These are phyloP conservation scores for Drosophila sulfurigaster DNA, from an alignment of 1,140 invertebrate species.

Conservation along the genomic window DNA sequence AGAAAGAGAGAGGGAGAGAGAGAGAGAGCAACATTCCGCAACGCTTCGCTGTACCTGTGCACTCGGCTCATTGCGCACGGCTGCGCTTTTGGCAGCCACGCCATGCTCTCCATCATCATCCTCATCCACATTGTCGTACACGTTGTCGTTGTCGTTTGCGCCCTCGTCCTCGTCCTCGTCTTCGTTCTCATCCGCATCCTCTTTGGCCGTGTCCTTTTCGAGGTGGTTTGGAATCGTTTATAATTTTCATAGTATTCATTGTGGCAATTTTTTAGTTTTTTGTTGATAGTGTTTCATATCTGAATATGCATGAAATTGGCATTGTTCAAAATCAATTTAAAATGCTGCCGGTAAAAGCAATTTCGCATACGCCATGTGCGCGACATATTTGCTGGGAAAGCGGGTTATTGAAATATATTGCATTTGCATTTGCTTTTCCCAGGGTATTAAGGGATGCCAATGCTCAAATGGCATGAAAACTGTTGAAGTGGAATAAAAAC, in stretches of 20 bases:
- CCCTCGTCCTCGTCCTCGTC: too few relatives aligned
- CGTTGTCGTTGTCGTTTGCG: background rate
- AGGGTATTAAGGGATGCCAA: conserved; percentile 43
- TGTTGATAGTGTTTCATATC: conserved; percentile 27
- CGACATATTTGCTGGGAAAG: background rate
- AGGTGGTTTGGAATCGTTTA: conserved; percentile 70
- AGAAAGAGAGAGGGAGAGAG: too few relatives aligned
- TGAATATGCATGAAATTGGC: conserved; percentile 68
- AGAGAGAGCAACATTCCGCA: conserved; percentile 32
- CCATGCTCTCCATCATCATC: background rate
- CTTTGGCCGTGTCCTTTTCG: conserved; percentile 25
- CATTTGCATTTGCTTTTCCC: conserved; percentile 32
- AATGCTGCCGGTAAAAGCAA: conserved; percentile 39
- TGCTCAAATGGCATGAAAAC: conserved; percentile 43
- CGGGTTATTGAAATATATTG: conserved; percentile 24
- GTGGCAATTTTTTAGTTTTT: conserved; percentile 18
- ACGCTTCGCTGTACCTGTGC: conserved; percentile 72
- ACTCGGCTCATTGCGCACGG: conserved; percentile 77
- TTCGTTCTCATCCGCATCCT: too few relatives aligned
- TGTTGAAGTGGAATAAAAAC: conserved; percentile 23
- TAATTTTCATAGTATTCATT: conserved; percentile 21
- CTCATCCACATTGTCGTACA: background rate
- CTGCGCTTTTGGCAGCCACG: conserved; percentile 65
- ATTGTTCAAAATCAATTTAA: conserved; percentile 61
- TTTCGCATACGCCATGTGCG: conserved; percentile 52